Evolutionary conservation across 2,797 vertebrate species (phyloP), one percentile per base, ranked within the genome.

Genomic region (Chanos chanos): DNA sequence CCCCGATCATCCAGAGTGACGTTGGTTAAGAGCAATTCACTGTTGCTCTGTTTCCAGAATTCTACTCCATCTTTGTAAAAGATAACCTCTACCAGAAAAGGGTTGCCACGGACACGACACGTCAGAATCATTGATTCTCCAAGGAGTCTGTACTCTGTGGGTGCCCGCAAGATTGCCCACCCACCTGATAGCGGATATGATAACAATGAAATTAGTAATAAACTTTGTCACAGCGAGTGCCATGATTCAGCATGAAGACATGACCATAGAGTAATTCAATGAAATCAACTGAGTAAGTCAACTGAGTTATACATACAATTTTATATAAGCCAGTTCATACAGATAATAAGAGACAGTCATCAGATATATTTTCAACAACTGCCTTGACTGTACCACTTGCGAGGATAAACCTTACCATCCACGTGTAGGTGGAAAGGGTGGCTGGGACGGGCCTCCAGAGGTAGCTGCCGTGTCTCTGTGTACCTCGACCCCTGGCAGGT

Each of bases 31-130:
- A 27, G 0, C 18, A 88, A 55, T 9, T 27, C 43, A 3, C 1
- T 5, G 5, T 39, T 58, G 0, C 1, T 39, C 59, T 70, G 74
- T 33, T 34, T 79, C 64, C 51, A 57, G 7, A 87, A 47, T 70
- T 83, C 75, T 21, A 66, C 0, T 0, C 61, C 73, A 13, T 83
- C 70, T 71, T 66, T 86, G 77, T 87, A 90, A 45, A 89, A 72
- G 41, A 81, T 59, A 12, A 74, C 71, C 48, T 82, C 53, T 0
- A 21, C 21, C 12, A 74, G 10, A 2, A 1, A 4, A 1, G 13
- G 54, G 5, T 61, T 43, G 4, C 5, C 13, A 16, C 83, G 79
- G 36, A 88, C 18, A 0, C 22, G 77, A 37, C 86, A 90, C 0
- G 48, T 76, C 47, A 85, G 1, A 0, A 41, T 66, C 41, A 84